phyloP scores from a whole-genome alignment of 53 echinoderm and acorn worm species.

The Patiria pectinifera region DNA sequence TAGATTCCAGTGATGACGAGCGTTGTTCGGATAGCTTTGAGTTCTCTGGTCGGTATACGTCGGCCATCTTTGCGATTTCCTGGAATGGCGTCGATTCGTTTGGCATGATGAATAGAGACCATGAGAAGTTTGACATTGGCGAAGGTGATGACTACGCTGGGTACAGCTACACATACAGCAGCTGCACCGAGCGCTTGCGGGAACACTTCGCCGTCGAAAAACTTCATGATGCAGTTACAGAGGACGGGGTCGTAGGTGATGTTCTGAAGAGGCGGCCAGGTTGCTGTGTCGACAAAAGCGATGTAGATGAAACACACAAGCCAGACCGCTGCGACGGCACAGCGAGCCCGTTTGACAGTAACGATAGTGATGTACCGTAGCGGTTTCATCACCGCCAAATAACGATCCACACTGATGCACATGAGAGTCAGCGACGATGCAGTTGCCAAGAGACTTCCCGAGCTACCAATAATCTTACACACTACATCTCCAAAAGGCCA shows the following conservation, averaged over 20 bases:
- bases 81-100: slow-evolving; percentile 25
- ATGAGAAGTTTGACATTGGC: slow-evolving; percentile 6
- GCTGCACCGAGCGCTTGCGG: slow-evolving; percentile 8
- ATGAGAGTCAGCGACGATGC: slow-evolving; percentile 46
- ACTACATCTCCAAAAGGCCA: slow-evolving; percentile 51
- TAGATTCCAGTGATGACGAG: slow-evolving; percentile 20
- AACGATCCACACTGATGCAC: slow-evolving; percentile 55
- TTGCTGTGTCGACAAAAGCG: background rate
- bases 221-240: slow-evolving; percentile 35
- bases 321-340: slow-evolving; percentile 21
- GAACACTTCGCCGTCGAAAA: slow-evolving; percentile 26
- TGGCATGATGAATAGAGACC: slow-evolving; percentile 7
- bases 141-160: background rate
- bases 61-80: background rate
- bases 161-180: slow-evolving; percentile 14
- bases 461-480: slow-evolving; percentile 35
- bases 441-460: slow-evolving; percentile 23
- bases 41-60: background rate
- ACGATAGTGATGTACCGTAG: slow-evolving; percentile 33
- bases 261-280: slow-evolving; percentile 35
- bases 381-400: slow-evolving; percentile 38
- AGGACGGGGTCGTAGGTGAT: slow-evolving; percentile 19
- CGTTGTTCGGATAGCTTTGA: slow-evolving; percentile 36
- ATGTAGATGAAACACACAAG: slow-evolving; percentile 20
- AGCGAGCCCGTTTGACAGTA: slow-evolving; percentile 9